A percentile compares a stretch with the other conserved stretches of the same genome.
Conservation (phyloP, 2,888 invertebrate species). For the Proisotoma minuta region DNA sequence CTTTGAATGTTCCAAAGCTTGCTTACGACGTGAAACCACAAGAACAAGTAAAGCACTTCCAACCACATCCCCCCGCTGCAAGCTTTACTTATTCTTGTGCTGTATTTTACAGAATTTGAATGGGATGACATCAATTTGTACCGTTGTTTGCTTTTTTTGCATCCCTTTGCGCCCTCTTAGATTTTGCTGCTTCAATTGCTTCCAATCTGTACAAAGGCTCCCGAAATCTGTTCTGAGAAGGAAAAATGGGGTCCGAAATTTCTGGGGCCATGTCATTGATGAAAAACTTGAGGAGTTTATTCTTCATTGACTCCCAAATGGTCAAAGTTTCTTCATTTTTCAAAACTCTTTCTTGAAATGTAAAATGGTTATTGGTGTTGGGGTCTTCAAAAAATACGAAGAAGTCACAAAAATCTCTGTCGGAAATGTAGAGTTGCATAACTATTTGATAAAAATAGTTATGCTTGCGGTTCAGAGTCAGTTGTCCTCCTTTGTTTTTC, state of each 20-base stretch:
- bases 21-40: too few relatives aligned
- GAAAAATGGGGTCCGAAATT: not conserved
- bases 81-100: too few relatives aligned
- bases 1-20: too few relatives aligned
- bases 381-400: not conserved
- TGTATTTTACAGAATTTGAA: too few relatives aligned
- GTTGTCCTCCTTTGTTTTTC: not conserved
- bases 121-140: too few relatives aligned
- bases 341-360: conserved; percentile 1
- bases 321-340: not conserved
- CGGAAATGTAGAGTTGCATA: conserved; percentile 13
- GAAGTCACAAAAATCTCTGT: conserved; percentile 13
- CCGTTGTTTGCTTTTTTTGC: too few relatives aligned
- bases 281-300: conserved; percentile 11
- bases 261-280: conserved; percentile 11
- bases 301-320: conserved; percentile 10
- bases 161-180: not conserved
- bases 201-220: conserved; percentile 4
- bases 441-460: conserved; percentile 12
- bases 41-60: too few relatives aligned
- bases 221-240: not conserved
- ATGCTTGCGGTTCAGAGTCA: not conserved
- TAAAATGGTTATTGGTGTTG: not conserved
- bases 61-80: too few relatives aligned
- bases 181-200: not conserved